A percentile compares a stretch with the other conserved stretches of the same genome.
Evolutionary conservation across 2,113 vertebrate genomes (phyloP).

Genomic region (Macroglossus sobrinus): DNA sequence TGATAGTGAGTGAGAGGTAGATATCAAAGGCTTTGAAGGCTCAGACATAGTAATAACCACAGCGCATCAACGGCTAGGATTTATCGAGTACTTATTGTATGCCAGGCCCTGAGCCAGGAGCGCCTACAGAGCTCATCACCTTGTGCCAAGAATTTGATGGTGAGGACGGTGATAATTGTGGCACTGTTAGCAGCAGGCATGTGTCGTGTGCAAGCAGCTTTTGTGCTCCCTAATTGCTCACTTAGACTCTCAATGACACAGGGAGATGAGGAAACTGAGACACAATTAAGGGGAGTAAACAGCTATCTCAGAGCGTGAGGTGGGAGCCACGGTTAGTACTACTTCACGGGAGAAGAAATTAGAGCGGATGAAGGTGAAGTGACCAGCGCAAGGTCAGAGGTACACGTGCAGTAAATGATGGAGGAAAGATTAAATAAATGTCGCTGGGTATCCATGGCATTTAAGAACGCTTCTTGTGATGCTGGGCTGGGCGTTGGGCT

Average conservation of each 20-base stretch:
- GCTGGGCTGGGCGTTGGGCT: background rate
- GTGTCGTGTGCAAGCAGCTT: rapidly evolving
- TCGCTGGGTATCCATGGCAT: too few relatives aligned
- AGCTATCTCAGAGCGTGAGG: too few relatives aligned
- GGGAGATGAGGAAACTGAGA: background rate
- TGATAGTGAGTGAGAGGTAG: background rate
- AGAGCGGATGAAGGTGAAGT: background rate
- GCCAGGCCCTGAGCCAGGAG: background rate
- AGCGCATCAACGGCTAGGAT: rapidly evolving
- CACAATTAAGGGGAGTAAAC: background rate
- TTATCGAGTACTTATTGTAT: background rate
- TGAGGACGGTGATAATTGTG: rapidly evolving
- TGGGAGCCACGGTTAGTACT: background rate
- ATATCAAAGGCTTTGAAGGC: background rate
- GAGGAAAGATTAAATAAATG: background rate
- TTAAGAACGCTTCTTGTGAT: background rate
- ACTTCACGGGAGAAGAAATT: background rate
- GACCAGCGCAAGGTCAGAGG: background rate
- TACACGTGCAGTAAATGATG: rapidly evolving
- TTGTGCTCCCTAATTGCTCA: background rate
- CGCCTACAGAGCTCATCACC: rapidly evolving
- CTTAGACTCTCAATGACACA: background rate
- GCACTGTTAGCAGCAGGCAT: rapidly evolving
- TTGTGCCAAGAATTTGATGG: rapidly evolving
- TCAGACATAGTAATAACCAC: background rate